phyloP scores from a whole-genome alignment of 2,113 vertebrate species.

The Pelecanoides urinatrix region DNA sequence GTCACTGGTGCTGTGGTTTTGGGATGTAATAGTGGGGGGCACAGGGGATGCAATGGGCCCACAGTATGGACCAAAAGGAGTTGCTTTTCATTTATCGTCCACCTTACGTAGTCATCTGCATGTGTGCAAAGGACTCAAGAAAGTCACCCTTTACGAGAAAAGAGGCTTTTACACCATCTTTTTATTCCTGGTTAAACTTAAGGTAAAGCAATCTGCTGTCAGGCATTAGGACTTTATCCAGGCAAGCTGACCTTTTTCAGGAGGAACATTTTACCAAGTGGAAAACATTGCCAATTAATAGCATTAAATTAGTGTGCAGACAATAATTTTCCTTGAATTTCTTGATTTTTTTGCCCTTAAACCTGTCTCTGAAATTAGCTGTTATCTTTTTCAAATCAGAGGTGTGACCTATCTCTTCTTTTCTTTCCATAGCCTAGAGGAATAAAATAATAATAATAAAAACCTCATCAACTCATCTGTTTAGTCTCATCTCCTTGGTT shows the following conservation, averaged over 20 bases:
- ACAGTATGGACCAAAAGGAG: not conserved
- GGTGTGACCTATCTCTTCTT: not conserved
- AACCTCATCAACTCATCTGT: constrained; percentile 21
- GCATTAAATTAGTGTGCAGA: not conserved
- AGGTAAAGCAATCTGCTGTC: constrained; percentile 5
- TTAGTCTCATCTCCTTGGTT: constrained; percentile 69
- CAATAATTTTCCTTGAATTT: constrained; percentile 11
- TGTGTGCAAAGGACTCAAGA: not conserved
- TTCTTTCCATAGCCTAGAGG: not conserved
- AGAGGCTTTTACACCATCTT: not conserved
- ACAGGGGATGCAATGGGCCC: not conserved
- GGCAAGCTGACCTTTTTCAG: constrained; percentile 25
- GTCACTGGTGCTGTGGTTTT: not conserved
- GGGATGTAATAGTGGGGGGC: rapidly evolving
- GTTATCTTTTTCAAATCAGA: constrained; percentile 15
- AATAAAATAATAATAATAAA: constrained; percentile 31
- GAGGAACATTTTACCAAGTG: constrained; percentile 39
- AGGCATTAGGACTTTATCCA: not conserved
- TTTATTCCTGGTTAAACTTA: not conserved
- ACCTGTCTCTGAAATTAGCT: not conserved
- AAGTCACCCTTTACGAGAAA: not conserved
- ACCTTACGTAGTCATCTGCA: not conserved
- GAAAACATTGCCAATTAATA: constrained; percentile 30
- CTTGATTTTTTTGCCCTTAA: not conserved
- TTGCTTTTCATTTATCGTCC: not conserved